phyloP scores from a whole-genome alignment of 2,113 vertebrate genomes.

The Macquaria australasica region DNA sequence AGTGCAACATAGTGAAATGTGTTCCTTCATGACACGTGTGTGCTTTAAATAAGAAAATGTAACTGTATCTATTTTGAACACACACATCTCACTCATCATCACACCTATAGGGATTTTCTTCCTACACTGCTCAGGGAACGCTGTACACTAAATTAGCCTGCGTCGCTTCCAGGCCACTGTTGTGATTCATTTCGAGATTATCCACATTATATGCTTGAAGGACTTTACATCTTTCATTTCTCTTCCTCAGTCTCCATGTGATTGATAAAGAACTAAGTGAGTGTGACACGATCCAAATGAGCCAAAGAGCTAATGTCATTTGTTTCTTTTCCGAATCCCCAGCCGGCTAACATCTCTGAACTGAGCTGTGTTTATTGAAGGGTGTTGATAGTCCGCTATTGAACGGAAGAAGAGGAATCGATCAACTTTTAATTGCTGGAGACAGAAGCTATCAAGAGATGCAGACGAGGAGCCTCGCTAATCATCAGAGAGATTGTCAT shows the following conservation, averaged over 20 bases:
- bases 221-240: neutral
- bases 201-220: neutral
- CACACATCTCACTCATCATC: slow-evolving; percentile 7
- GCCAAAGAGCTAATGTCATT: slow-evolving; percentile 3
- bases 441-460: slow-evolving; percentile 19
- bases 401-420: neutral
- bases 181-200: neutral
- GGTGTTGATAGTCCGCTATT: neutral
- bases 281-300: slow-evolving; percentile 33
- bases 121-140: neutral
- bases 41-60: neutral
- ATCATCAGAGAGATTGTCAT: neutral
- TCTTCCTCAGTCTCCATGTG: neutral
- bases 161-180: neutral
- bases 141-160: too few species aligned
- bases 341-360: neutral
- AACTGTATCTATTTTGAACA: slow-evolving; percentile 8
- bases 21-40: neutral
- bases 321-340: slow-evolving; percentile 25
- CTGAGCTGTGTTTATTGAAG: neutral
- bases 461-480: neutral
- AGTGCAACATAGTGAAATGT: neutral
- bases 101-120: neutral
- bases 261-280: slow-evolving; percentile 24
- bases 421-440: slow-evolving; percentile 21